A percentile compares a stretch with the other conserved stretches of the same genome.
Conservation (phyloP, 2,113 vertebrate genomes). For the Atractosteus spatula region DNA sequence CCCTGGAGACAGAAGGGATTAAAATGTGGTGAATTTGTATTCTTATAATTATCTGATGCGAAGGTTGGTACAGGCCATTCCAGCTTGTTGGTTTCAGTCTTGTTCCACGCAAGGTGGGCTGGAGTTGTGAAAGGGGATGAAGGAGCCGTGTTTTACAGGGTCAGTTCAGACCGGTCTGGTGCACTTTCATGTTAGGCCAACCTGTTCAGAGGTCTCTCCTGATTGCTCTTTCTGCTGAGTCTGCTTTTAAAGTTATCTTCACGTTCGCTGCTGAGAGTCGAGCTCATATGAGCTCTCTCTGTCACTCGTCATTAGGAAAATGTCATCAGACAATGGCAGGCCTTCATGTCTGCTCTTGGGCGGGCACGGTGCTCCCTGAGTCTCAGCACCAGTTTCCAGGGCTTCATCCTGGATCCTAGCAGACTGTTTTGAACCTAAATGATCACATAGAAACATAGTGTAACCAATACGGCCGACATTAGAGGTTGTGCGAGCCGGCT, state of each 20-base stretch:
- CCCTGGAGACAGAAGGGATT: no score
- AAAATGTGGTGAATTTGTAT: no score
- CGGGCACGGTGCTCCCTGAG: background rate
- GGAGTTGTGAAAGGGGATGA: no score
- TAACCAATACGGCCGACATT: no score
- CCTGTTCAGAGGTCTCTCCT: background rate
- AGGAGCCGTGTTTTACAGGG: background rate
- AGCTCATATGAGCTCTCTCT: background rate
- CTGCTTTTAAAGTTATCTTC: background rate
- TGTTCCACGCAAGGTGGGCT: no score
- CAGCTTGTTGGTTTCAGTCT: no score
- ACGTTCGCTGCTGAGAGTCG: background rate
- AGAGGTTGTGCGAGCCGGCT: no score
- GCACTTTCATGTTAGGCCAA: background rate
- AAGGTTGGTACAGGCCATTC: no score
- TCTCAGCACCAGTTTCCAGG: no score
- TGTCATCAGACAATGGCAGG: background rate
- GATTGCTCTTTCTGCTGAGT: background rate
- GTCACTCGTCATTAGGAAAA: background rate
- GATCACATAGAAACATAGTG: background rate
- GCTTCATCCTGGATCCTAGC: no score
- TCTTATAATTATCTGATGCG: no score
- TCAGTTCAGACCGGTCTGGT: background rate
- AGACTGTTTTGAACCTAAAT: background rate
- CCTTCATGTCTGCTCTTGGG: background rate